phyloP scores from a whole-genome alignment of 1,140 invertebrate genomes.

The Drosophila pruinosa region DNA sequence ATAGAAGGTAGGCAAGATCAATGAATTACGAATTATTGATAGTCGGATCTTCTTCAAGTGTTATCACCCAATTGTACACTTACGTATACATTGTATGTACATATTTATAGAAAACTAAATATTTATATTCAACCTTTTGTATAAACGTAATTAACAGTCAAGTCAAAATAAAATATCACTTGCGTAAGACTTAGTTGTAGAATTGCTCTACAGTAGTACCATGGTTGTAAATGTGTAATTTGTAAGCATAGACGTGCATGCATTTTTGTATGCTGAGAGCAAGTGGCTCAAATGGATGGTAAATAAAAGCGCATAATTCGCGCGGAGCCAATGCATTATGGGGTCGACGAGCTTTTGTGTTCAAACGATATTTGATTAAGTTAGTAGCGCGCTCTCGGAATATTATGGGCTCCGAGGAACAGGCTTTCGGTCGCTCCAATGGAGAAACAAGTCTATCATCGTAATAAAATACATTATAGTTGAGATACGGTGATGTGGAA shows the following conservation, averaged over 20 bases:
- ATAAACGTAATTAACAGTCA: no score
- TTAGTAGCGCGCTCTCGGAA: slow-evolving; percentile 86
- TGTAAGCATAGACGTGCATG: slow-evolving; percentile 97
- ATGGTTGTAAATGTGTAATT: slow-evolving; percentile 91
- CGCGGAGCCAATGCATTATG: slow-evolving; percentile 11
- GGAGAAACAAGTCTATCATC: slow-evolving; percentile 98
- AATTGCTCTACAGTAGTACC: slow-evolving; percentile 80
- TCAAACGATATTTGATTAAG: slow-evolving; percentile 83
- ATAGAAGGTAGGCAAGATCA: no score
- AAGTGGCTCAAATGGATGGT: slow-evolving; percentile 98
- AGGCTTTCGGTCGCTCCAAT: slow-evolving; percentile 96
- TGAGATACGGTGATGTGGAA: slow-evolving; percentile 95
- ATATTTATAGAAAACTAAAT: no score
- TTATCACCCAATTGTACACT: no score
- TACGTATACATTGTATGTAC: no score
- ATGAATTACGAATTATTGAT: no score
- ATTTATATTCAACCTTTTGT: no score
- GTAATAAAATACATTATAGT: slow-evolving; percentile 96
- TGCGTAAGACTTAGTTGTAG: slow-evolving; percentile 4
- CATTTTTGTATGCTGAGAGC: slow-evolving; percentile 97
- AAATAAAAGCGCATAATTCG: slow-evolving; percentile 97
- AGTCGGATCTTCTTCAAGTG: no score
- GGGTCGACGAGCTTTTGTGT: slow-evolving; percentile 32
- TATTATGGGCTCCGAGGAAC: slow-evolving; percentile 94
- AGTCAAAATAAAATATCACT: slow-evolving; percentile 13